Conservation (phyloP, 2,797 vertebrate species). For the Myiotriccus ornatus region DNA sequence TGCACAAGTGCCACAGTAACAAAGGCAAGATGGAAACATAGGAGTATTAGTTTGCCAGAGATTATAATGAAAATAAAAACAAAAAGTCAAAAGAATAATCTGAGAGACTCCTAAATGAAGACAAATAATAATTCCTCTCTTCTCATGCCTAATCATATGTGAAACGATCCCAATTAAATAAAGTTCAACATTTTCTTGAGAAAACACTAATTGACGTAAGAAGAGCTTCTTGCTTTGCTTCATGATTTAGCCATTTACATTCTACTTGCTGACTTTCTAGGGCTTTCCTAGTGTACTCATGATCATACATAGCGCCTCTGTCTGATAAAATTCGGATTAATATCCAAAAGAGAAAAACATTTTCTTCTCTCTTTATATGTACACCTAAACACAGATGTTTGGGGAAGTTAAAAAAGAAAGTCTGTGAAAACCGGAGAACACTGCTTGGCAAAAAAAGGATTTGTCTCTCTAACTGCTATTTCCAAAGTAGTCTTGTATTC, state of each 20-base stretch:
- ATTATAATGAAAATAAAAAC: background rate
- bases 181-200: background rate
- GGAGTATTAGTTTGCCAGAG: background rate
- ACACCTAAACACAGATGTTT: background rate
- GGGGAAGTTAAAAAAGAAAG: background rate
- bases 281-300: background rate
- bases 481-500: background rate
- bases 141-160: background rate
- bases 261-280: background rate
- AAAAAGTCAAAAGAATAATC: background rate
- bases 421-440: background rate
- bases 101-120: background rate
- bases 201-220: background rate
- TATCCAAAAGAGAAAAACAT: background rate
- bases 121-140: background rate
- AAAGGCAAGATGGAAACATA: background rate
- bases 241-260: background rate
- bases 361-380: slow-evolving; percentile 1
- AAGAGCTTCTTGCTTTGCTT: slow-evolving; percentile 6
- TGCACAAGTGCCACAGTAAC: background rate
- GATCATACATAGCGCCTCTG: background rate
- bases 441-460: background rate
- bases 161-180: background rate
- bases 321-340: slow-evolving; percentile 18
- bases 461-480: background rate